Evolutionary conservation across 2,797 vertebrate species (phyloP).

Genomic region (Delichon dasypus): DNA sequence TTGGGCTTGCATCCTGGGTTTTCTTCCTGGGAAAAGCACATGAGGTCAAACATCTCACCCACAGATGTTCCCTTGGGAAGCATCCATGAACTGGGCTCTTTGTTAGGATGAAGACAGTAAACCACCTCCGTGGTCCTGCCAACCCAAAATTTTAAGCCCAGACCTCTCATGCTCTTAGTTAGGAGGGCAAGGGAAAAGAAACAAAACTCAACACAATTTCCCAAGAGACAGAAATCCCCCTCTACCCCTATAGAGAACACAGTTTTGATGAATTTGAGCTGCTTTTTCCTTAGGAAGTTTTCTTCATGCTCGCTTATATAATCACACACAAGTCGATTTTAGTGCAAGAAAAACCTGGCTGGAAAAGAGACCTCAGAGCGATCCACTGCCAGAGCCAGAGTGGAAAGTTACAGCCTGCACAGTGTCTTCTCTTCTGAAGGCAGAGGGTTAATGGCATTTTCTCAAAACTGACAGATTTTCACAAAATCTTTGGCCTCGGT

Average conservation of each 20-base stretch:
- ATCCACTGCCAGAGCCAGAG: not conserved
- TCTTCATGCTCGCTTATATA: not conserved
- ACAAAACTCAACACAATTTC: not conserved
- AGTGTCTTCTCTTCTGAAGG: not conserved
- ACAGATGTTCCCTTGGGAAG: not conserved
- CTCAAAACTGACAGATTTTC: not conserved
- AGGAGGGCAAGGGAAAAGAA: not conserved
- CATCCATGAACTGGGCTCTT: not conserved
- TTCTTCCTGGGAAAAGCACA: not conserved
- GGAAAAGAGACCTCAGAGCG: rapidly evolving
- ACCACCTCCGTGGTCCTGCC: rapidly evolving
- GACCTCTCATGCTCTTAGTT: not conserved
- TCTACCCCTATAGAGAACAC: not conserved
- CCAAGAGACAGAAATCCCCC: not conserved
- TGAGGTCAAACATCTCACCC: not conserved
- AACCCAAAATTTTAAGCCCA: not conserved
- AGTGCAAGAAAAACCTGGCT: not conserved
- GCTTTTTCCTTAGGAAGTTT: not conserved
- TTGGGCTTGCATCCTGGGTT: rapidly evolving
- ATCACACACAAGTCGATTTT: not conserved
- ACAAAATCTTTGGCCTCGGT: rapidly evolving
- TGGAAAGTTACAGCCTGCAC: not conserved
- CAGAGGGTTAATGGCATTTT: not conserved
- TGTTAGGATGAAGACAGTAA: not conserved
- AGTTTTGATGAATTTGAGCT: not conserved